phyloP scores from a whole-genome alignment of 2,113 vertebrate genomes.

The Oreochromis spilurus region DNA sequence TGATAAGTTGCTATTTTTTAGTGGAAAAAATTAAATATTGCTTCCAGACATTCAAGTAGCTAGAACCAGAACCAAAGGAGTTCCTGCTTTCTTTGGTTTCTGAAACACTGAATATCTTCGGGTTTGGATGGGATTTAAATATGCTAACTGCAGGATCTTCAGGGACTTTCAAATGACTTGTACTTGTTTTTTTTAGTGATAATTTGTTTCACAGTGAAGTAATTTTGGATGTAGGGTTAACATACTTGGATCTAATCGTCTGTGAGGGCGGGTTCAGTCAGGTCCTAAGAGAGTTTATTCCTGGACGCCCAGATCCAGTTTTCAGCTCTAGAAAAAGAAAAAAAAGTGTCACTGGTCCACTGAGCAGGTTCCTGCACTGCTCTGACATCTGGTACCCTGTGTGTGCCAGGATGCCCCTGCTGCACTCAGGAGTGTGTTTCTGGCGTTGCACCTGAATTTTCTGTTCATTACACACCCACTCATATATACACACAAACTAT shows the following conservation, averaged over 20 bases:
- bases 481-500: conserved; percentile 12
- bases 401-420: conserved; percentile 73
- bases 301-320: conserved; percentile 57
- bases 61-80: background rate
- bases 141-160: background rate
- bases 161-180: background rate
- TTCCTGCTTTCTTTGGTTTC: background rate
- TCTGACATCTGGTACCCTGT: conserved; percentile 78
- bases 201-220: background rate
- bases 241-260: conserved; percentile 36
- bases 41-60: background rate
- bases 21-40: background rate
- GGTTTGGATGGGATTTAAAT: background rate
- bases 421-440: conserved; percentile 56
- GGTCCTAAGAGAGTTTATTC: conserved; percentile 70
- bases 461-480: conserved; percentile 50
- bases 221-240: conserved; percentile 1
- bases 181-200: background rate
- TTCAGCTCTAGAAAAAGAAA: conserved; percentile 53
- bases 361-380: conserved; percentile 67
- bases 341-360: conserved; percentile 67
- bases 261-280: conserved; percentile 39
- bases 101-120: background rate
- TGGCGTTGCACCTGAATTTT: conserved; percentile 64
- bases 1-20: background rate